A percentile compares a stretch with the other conserved stretches of the same genome.
phyloP scores from a whole-genome alignment of 2,113 vertebrate genomes.

The Cnemophilus loriae region DNA sequence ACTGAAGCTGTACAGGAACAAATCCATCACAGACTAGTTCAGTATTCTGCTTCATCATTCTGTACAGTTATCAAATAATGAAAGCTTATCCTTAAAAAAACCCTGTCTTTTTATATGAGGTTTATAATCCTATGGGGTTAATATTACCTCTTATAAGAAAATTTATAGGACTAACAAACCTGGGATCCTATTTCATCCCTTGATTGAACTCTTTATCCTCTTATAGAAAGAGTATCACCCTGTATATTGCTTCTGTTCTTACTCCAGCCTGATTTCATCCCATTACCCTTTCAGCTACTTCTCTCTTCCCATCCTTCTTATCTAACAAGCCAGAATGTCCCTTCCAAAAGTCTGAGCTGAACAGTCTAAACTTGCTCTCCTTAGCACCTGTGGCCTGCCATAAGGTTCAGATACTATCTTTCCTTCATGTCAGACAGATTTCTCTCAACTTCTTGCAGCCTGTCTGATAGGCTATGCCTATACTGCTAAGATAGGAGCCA shows the following conservation, averaged over 20 bases:
- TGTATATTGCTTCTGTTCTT: background rate
- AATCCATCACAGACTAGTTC: background rate
- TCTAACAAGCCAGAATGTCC: background rate
- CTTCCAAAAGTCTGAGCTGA: background rate
- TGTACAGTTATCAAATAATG: background rate
- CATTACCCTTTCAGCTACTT: background rate
- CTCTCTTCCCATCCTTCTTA: background rate
- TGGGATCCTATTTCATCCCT: background rate
- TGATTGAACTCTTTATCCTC: background rate
- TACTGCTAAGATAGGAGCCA: background rate
- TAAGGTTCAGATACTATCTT: background rate
- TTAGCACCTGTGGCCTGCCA: background rate
- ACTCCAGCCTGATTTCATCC: background rate
- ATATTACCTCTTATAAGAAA: background rate
- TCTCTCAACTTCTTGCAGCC: background rate
- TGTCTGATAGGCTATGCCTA: background rate
- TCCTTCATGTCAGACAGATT: background rate
- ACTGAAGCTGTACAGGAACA: background rate
- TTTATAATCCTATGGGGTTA: background rate
- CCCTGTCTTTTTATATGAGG: accelerated
- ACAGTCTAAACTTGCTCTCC: background rate
- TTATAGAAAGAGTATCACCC: background rate
- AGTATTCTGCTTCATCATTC: background rate
- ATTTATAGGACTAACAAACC: background rate
- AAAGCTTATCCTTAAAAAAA: background rate